Conservation (phyloP, 2,888 invertebrate genomes). For the Scelioninae gen. 2 region DNA sequence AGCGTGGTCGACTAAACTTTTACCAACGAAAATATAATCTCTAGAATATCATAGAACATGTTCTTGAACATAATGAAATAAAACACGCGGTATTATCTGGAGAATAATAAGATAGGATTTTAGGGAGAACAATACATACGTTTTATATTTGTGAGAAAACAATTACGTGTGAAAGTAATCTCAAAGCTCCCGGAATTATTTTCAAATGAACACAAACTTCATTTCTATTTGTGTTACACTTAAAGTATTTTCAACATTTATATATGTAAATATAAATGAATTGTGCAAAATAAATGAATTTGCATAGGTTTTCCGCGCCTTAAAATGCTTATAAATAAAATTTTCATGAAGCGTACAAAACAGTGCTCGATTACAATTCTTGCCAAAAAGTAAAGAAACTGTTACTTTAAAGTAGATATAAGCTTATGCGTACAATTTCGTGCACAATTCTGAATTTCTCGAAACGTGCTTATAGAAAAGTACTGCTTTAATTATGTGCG, state of each 20-base stretch:
- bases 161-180: neutral
- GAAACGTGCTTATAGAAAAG: no score
- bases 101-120: neutral
- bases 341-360: neutral
- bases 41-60: neutral
- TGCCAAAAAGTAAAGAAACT: neutral
- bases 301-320: neutral
- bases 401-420: neutral
- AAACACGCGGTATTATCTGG: neutral
- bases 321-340: neutral
- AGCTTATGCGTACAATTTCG: no score
- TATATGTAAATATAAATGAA: neutral
- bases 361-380: neutral
- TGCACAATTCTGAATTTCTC: no score
- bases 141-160: neutral
- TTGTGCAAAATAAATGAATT: no score
- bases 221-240: conserved; percentile 2
- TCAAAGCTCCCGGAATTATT: no score
- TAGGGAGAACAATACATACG: neutral
- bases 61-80: conserved; percentile 3
- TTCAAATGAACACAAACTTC: no score
- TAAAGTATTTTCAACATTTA: neutral
- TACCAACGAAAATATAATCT: neutral
- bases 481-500: no score
- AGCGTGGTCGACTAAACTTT: neutral